phyloP scores from a whole-genome alignment of 2,888 invertebrate species.

The Incurvaria masculella region DNA sequence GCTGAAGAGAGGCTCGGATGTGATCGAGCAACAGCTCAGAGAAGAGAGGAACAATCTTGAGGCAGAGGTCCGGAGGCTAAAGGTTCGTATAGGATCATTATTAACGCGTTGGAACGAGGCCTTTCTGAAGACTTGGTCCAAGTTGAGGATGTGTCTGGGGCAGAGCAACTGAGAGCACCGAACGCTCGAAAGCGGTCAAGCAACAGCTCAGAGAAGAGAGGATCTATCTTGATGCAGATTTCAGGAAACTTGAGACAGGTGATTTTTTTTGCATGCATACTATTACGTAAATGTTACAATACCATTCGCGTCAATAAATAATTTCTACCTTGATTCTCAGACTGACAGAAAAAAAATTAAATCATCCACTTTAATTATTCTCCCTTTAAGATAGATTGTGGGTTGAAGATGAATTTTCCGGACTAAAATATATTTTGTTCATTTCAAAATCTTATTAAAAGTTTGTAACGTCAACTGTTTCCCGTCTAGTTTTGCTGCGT shows the following conservation, averaged over 20 bases:
- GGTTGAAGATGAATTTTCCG: too few relatives aligned
- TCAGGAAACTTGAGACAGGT: conserved; percentile 66
- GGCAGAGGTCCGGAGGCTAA: conserved; percentile 68
- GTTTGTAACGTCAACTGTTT: too few relatives aligned
- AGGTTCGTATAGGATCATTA: conserved; percentile 30
- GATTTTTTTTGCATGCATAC: too few relatives aligned
- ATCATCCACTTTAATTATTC: too few relatives aligned
- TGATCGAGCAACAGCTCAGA: conserved; percentile 69
- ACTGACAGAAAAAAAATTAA: too few relatives aligned
- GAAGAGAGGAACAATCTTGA: conserved; percentile 77
- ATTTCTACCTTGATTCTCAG: too few relatives aligned
- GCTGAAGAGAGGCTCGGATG: conserved; percentile 65
- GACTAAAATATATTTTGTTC: too few relatives aligned
- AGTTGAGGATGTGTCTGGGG: conserved; percentile 63
- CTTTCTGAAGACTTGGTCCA: conserved; percentile 26
- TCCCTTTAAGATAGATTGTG: too few relatives aligned
- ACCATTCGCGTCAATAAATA: too few relatives aligned
- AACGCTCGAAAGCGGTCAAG: conserved; percentile 66
- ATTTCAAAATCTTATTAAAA: too few relatives aligned
- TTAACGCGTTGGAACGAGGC: not conserved
- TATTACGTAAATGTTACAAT: too few relatives aligned
- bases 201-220: conserved; percentile 77
- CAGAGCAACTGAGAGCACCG: conserved; percentile 58
- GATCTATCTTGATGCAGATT: conserved; percentile 70
- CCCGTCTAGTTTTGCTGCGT: too few relatives aligned